phyloP scores from a whole-genome alignment of 37 sponge, comb jelly and placozoan species.

The Bolinopsis microptera region DNA sequence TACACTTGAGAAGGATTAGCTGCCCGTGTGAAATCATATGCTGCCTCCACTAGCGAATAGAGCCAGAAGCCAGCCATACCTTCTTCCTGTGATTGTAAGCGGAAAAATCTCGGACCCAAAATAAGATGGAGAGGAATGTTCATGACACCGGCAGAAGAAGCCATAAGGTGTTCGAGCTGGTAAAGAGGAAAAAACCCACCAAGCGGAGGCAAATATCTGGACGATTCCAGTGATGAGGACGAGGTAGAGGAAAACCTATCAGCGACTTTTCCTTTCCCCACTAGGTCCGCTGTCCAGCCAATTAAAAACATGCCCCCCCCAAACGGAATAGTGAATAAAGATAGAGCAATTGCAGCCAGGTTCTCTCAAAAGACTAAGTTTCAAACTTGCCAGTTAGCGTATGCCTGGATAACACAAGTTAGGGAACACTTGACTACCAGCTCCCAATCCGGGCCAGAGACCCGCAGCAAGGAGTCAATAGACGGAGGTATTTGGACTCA shows the following conservation, averaged over 20 bases:
- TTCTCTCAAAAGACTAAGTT: not conserved
- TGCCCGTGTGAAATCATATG: not conserved
- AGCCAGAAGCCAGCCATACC: not conserved
- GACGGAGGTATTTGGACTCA: not conserved
- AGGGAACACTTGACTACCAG: not conserved
- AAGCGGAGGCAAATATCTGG: not conserved
- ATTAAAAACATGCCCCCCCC: not conserved
- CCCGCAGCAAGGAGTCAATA: not conserved
- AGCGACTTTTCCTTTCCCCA: not conserved
- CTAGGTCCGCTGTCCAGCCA: not conserved
- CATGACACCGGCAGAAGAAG: not conserved
- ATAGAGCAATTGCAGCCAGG: not conserved
- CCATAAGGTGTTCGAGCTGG: not conserved
- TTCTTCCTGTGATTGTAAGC: slow-evolving; percentile 13
- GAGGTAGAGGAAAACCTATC: not conserved
- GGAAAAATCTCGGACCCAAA: not conserved
- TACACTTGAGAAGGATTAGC: not conserved
- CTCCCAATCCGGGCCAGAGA: not conserved
- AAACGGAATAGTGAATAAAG: not conserved
- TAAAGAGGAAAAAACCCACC: not conserved
- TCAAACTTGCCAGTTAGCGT: slow-evolving; percentile 20
- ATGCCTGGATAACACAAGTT: slow-evolving; percentile 26
- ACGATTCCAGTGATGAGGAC: slow-evolving; percentile 11
- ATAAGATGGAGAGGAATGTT: slow-evolving; percentile 9
- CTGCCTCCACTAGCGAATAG: not conserved